These are phyloP conservation scores for Murina feae DNA, from an alignment of 2,113 vertebrate genomes.

Conservation along the genomic window DNA sequence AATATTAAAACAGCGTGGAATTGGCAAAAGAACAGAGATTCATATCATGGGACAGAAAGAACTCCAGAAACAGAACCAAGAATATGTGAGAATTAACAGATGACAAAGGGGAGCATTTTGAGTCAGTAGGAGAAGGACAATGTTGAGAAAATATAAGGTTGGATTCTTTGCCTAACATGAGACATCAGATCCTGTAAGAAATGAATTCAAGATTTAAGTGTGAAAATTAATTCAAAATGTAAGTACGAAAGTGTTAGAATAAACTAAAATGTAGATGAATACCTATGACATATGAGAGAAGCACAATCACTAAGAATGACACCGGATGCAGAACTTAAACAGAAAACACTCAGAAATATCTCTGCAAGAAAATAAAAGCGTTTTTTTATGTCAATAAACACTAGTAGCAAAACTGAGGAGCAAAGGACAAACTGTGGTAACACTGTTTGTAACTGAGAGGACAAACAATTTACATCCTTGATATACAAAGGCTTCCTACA, in stretches of 20 bases:
- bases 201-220: not conserved
- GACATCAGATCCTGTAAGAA: not conserved
- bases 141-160: not conserved
- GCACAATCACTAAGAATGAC: not conserved
- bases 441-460: not conserved
- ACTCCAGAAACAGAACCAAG: conserved; percentile 45
- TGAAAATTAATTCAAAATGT: not conserved
- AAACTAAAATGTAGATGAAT: not conserved
- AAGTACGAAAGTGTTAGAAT: not conserved
- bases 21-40: conserved; percentile 59
- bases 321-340: not conserved
- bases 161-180: not conserved
- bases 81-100: conserved; percentile 17
- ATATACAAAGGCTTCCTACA: not conserved
- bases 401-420: not conserved
- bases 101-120: not conserved
- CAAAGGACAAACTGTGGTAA: not conserved
- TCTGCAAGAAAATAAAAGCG: not conserved
- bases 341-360: not conserved
- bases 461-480: conserved; percentile 4
- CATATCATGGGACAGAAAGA: conserved; percentile 49
- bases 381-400: not conserved
- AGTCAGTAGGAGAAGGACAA: not conserved
- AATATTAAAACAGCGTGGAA: conserved; percentile 67
- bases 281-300: not conserved